Percentiles rank a stretch among this genome's conserved stretches.
phyloP scores from a whole-genome alignment of 2,888 invertebrate species.

The Clanis bilineata region DNA sequence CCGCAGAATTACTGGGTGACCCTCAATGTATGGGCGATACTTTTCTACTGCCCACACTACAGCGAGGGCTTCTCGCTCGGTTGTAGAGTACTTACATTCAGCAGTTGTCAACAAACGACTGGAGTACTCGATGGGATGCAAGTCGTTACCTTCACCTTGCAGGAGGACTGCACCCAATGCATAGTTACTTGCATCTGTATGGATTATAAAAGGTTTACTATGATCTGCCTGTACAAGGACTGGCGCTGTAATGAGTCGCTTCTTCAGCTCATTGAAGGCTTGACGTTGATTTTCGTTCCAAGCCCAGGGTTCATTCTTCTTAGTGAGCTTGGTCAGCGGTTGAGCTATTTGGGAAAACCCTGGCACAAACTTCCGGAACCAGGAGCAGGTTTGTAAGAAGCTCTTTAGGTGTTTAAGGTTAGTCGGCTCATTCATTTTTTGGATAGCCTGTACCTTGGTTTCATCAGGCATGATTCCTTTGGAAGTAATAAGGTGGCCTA shows the following conservation, averaged over 20 bases:
- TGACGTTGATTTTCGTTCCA: slow-evolving; percentile 31
- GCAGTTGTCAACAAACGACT: slow-evolving; percentile 31
- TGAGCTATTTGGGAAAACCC: slow-evolving; percentile 28
- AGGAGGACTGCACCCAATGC: slow-evolving; percentile 39
- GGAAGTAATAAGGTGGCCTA: no score
- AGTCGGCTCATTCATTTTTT: no score
- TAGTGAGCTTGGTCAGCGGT: slow-evolving; percentile 38
- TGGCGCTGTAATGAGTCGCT: slow-evolving; percentile 28
- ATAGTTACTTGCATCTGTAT: slow-evolving; percentile 42
- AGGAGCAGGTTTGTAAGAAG: no score
- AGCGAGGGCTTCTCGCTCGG: slow-evolving; percentile 51
- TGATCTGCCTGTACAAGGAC: slow-evolving; percentile 35
- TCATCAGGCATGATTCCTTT: no score
- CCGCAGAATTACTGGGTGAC: slow-evolving; percentile 46
- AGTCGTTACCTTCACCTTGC: slow-evolving; percentile 32
- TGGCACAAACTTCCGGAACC: no score
- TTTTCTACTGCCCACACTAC: slow-evolving; percentile 32
- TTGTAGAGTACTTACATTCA: slow-evolving; percentile 57
- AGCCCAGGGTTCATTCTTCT: slow-evolving; percentile 34
- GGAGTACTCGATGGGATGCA: slow-evolving; percentile 32
- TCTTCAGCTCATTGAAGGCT: slow-evolving; percentile 29
- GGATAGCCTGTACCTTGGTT: no score
- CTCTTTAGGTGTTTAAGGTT: background rate
- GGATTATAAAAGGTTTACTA: slow-evolving; percentile 29
- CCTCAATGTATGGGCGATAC: slow-evolving; percentile 41